A percentile compares a stretch with the other conserved stretches of the same genome.
These are phyloP conservation scores for Lordiphosa stackelbergi DNA, from an alignment of 1,140 invertebrate species.

Conservation along the genomic window DNA sequence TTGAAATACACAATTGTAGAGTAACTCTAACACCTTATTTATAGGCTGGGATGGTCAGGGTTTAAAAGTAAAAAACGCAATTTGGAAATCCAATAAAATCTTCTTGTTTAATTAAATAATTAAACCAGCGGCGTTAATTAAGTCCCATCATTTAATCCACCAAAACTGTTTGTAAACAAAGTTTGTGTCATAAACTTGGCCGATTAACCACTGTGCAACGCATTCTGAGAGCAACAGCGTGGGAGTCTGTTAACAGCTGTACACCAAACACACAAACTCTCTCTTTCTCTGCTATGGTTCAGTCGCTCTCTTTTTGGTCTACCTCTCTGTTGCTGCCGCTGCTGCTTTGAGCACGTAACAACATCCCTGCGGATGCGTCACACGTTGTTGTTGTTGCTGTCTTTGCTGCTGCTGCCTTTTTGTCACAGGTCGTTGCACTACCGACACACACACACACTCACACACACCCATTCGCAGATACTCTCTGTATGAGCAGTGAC, in stretches of 20 bases:
- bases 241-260: constrained; percentile 74
- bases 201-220: constrained; percentile 20
- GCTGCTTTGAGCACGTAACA: constrained; percentile 50
- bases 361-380: constrained; percentile 69
- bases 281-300: constrained; percentile 20
- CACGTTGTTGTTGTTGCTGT: constrained; percentile 48
- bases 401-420: constrained; percentile 57
- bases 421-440: constrained; percentile 72
- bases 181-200: too few species aligned
- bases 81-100: too few species aligned
- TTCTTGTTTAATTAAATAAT: too few species aligned
- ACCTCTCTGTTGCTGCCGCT: constrained; percentile 14
- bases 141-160: too few species aligned
- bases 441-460: constrained; percentile 31
- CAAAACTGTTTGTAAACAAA: too few species aligned
- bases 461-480: constrained; percentile 17
- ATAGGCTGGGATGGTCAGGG: too few species aligned
- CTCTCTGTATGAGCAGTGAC: constrained; percentile 53
- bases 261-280: constrained; percentile 35
- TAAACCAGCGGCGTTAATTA: too few species aligned
- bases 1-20: too few species aligned
- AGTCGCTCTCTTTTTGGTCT: constrained; percentile 3
- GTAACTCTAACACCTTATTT: too few species aligned
- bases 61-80: too few species aligned
- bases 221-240: constrained; percentile 40